A percentile compares a stretch with the other conserved stretches of the same genome.
phyloP scores from a whole-genome alignment of 2,797 vertebrate species.

The Parotocinclus haroldoi region DNA sequence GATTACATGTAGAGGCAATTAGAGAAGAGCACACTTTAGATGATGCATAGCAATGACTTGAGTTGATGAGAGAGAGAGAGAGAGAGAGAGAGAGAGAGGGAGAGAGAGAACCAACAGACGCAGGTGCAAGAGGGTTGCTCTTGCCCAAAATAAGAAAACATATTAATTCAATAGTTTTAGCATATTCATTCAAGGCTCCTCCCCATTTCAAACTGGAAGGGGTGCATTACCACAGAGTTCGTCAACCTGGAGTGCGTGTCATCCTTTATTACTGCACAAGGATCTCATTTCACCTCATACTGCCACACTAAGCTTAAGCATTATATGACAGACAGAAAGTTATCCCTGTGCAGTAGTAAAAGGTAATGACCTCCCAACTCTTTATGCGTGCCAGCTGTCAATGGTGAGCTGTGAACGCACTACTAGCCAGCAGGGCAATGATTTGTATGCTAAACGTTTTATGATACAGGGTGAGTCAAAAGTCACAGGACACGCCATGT shows the following conservation, averaged over 20 bases:
- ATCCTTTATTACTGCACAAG: conserved; percentile 22
- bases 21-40: conserved; percentile 1
- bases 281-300: conserved; percentile 27
- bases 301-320: conserved; percentile 18
- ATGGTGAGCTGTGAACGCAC: too few species aligned
- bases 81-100: not conserved
- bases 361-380: conserved; percentile 1
- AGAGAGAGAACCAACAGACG: not conserved
- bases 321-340: conserved; percentile 26
- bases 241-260: conserved; percentile 25
- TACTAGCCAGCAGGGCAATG: too few species aligned
- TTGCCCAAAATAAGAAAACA: too few species aligned
- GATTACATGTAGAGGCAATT: conserved; percentile 1
- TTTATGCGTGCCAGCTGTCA: too few species aligned
- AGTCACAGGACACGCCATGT: too few species aligned
- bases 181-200: too few species aligned
- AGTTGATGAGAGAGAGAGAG: not conserved
- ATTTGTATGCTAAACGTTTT: too few species aligned
- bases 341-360: conserved; percentile 28
- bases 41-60: not conserved
- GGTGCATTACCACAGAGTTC: conserved; percentile 34
- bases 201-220: not conserved
- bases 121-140: too few species aligned
- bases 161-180: too few species aligned
- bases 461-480: too few species aligned